Base-by-base conservation (phyloP, 2,888 invertebrate species). In the Galeruca laticollis region DNA sequence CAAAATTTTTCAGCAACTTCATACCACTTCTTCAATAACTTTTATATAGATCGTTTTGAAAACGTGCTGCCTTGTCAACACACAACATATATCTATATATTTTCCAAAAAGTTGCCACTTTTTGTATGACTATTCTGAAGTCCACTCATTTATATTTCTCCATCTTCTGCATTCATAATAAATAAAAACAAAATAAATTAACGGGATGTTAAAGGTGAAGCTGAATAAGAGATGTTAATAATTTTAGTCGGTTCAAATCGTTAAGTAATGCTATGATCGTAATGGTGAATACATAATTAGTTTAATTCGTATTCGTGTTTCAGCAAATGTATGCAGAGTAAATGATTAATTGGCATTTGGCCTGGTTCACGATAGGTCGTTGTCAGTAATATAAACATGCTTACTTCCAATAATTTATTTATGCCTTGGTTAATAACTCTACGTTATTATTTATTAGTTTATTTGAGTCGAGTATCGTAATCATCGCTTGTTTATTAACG, bases 341-440 rank as follows among this genome's bases (percentile, higher is more conserved):
- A 63, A 68, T 63, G 68, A 68, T 68, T 59, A 68, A 63, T 63
- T 47, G 59, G 37, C 59, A 51, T 62, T 68, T 57, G 33, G 63
- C 64, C 37, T 43, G 54, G 43, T 64, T 64, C 64, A 68, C 26
- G 62, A 63, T 63, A 63, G 61, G 63, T 68, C 59, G 59, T 63
- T 63, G 57, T 68, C 63, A 59, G 40, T 47, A 59, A 59, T 68
- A 68, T 63, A 59, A 59, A 68, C 68, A 51, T 26, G 63, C 51
- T 59, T 47, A 63, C 33, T 57, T 59, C 57, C 56, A 56, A 64
- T 64, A 64, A 54, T 56, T 64, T 51, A 64, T 64, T 64, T 43
- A 54, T 21, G 56, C 15, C 11, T 54, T 21, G 21, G 60, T 35
- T 66, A 35, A 60, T 64, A 64, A 26, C 33, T 64, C 56, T n/a